These are phyloP conservation scores for Macropus fuliginosus DNA, from an alignment of 2,797 vertebrate genomes.

Conservation along the genomic window DNA sequence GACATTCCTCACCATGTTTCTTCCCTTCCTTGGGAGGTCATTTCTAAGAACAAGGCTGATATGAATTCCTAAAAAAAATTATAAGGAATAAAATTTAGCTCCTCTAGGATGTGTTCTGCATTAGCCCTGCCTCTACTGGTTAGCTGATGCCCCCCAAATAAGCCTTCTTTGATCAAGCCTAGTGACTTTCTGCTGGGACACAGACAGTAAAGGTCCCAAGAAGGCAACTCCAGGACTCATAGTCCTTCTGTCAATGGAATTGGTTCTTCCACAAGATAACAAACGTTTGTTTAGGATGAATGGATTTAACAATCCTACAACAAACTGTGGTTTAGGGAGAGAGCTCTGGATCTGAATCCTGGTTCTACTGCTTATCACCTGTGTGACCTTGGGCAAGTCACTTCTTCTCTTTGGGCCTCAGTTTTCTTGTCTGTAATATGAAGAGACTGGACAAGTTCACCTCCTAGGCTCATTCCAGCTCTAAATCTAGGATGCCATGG, in stretches of 20 bases:
- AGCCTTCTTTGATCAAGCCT: background rate
- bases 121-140: background rate
- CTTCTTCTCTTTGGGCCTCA: background rate
- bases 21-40: constrained; percentile 41
- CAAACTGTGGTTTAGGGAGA: background rate
- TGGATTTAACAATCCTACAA: background rate
- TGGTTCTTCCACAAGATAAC: constrained; percentile 3
- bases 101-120: constrained; percentile 56
- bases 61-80: constrained; percentile 28
- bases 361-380: background rate
- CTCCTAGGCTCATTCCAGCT: background rate
- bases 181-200: background rate
- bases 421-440: background rate
- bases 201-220: background rate
- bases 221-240: background rate
- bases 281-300: constrained; percentile 22
- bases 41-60: constrained; percentile 53
- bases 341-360: background rate
- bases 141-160: constrained; percentile 41
- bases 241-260: constrained; percentile 4
- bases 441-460: background rate
- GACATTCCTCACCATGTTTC: constrained; percentile 59
- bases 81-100: constrained; percentile 27
- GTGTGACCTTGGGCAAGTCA: background rate
- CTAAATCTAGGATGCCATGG: background rate